Conservation (phyloP, 2,113 vertebrate genomes). For the Ondatra zibethicus region DNA sequence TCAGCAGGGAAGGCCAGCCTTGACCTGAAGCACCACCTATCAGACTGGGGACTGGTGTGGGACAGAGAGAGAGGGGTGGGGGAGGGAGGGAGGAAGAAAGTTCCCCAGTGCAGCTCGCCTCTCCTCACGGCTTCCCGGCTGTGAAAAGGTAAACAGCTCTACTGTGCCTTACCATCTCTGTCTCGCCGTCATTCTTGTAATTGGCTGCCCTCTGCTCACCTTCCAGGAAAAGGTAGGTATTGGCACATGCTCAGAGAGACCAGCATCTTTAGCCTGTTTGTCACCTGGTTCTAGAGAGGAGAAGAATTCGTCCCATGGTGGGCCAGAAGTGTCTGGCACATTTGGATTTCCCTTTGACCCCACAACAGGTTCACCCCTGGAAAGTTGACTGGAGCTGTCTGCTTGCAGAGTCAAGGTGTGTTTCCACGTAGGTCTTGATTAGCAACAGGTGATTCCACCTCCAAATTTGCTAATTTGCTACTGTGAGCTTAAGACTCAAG, state of each 20-base stretch:
- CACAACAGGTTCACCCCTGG: fast-evolving
- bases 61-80: too few relatives aligned
- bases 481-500: not conserved
- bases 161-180: not conserved
- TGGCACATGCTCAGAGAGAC: fast-evolving
- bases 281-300: not conserved
- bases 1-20: not conserved
- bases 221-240: not conserved
- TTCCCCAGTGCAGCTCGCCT: too few relatives aligned
- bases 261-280: not conserved
- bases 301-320: fast-evolving
- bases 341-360: not conserved
- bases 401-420: too few relatives aligned
- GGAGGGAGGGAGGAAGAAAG: too few relatives aligned
- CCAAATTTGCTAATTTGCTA: not conserved
- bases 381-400: not conserved
- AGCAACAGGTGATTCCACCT: not conserved
- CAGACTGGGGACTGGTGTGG: not conserved
- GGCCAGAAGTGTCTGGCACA: not conserved
- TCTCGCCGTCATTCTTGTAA: too few relatives aligned
- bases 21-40: not conserved
- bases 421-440: not conserved
- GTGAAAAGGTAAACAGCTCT: not conserved
- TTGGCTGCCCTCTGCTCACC: not conserved
- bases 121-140: not conserved